Evolutionary conservation across 2,888 invertebrate genomes (phyloP).

Genomic region (Tenthredo livida): DNA sequence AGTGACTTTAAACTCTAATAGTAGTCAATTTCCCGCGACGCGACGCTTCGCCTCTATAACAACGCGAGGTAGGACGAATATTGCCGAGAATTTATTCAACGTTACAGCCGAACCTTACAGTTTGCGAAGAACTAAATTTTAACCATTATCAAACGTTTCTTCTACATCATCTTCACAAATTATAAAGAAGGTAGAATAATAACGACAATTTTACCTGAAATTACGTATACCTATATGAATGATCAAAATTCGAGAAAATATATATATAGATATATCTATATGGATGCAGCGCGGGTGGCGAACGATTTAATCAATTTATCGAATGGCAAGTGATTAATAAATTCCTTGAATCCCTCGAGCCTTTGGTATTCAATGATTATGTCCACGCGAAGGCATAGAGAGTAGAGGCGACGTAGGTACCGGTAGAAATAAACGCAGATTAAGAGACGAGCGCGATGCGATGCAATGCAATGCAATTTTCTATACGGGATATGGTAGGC

Average conservation of each 20-base stretch:
- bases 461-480: background rate
- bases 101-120: background rate
- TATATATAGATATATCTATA: background rate
- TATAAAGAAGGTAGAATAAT: too few species aligned
- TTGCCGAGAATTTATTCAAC: background rate
- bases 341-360: constrained; percentile 31
- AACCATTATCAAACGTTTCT: background rate
- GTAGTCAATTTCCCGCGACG: constrained; percentile 27
- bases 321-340: constrained; percentile 32
- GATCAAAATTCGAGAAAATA: background rate
- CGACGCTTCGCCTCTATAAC: background rate
- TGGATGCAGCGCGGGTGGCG: background rate
- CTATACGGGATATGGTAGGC: background rate
- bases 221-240: background rate
- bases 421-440: background rate
- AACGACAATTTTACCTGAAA: background rate
- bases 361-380: constrained; percentile 35
- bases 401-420: background rate
- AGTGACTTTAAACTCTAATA: constrained; percentile 23
- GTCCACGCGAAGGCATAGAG: background rate
- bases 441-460: background rate
- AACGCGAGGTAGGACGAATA: constrained; percentile 14
- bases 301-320: constrained; percentile 27
- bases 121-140: background rate
- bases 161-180: too few species aligned